phyloP scores from a whole-genome alignment of 2,888 invertebrate species.

The Idaea aversata region DNA sequence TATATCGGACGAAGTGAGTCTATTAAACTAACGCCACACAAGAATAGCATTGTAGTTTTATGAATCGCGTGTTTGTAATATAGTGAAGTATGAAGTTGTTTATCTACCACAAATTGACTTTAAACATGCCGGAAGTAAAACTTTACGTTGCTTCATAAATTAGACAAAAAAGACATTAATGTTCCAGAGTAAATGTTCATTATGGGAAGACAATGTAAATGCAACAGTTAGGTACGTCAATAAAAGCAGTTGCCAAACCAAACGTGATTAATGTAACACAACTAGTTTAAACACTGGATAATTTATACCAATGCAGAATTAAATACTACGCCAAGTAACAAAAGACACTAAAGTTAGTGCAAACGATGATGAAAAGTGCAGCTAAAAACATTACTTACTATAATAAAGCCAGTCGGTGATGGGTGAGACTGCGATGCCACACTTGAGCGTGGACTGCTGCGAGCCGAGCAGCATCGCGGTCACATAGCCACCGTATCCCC shows the following conservation, averaged over 20 bases:
- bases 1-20: neutral
- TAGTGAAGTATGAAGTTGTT: neutral
- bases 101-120: neutral
- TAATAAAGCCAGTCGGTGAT: slow-evolving; percentile 98
- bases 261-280: neutral
- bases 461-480: slow-evolving; percentile 94
- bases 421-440: slow-evolving; percentile 96
- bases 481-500: slow-evolving; percentile 98
- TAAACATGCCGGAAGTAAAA: slow-evolving; percentile 1
- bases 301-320: neutral
- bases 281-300: neutral
- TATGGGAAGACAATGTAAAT: neutral
- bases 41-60: neutral
- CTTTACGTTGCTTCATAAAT: neutral
- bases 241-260: neutral
- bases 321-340: neutral
- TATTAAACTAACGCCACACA: neutral
- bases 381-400: slow-evolving; percentile 81
- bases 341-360: neutral
- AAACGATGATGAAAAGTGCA: neutral
- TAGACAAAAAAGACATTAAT: neutral
- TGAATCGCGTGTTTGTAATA: neutral
- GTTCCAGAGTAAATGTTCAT: neutral
- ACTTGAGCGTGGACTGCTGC: slow-evolving; percentile 93
- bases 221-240: neutral